Conservation (phyloP, 1,140 invertebrate species). For the Drosophila nigromelanica region DNA sequence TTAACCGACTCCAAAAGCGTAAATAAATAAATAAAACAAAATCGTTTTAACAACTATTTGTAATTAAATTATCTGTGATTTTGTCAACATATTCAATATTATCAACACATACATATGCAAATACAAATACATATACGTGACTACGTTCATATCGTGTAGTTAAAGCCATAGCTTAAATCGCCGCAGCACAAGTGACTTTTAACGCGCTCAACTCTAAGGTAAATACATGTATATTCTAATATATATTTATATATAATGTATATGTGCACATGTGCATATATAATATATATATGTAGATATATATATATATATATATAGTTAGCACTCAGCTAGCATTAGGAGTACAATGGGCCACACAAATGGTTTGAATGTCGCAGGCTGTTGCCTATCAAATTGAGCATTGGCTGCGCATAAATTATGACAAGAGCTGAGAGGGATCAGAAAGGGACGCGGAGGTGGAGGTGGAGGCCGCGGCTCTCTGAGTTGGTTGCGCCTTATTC, state of each 20-base stretch:
- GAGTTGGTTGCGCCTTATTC: conserved; percentile 37
- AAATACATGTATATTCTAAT: conserved; percentile 44
- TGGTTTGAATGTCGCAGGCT: conserved; percentile 65
- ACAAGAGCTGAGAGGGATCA: conserved; percentile 31
- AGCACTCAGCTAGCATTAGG: conserved; percentile 32
- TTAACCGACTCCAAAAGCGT: conserved; percentile 14
- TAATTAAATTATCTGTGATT: conserved; percentile 81
- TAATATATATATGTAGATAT: neutral
- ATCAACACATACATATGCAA: conserved; percentile 14
- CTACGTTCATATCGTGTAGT: conserved; percentile 25
- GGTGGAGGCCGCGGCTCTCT: conserved; percentile 14
- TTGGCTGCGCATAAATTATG: conserved; percentile 75
- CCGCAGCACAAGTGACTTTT: conserved; percentile 13
- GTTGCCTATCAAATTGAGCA: conserved; percentile 71
- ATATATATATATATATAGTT: conserved; percentile 20
- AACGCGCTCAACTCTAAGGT: conserved; percentile 57
- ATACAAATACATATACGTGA: conserved; percentile 22
- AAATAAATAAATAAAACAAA: conserved; percentile 48
- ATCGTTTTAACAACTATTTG: conserved; percentile 49
- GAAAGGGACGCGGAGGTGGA: neutral
- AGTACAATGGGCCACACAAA: conserved; percentile 51
- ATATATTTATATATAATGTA: neutral
- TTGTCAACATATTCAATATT: conserved; percentile 74
- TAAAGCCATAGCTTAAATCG: conserved; percentile 26
- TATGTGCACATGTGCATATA: too few species aligned